Conservation (phyloP, 2,888 invertebrate species). For the Cataglyphis rosenhaueri region DNA sequence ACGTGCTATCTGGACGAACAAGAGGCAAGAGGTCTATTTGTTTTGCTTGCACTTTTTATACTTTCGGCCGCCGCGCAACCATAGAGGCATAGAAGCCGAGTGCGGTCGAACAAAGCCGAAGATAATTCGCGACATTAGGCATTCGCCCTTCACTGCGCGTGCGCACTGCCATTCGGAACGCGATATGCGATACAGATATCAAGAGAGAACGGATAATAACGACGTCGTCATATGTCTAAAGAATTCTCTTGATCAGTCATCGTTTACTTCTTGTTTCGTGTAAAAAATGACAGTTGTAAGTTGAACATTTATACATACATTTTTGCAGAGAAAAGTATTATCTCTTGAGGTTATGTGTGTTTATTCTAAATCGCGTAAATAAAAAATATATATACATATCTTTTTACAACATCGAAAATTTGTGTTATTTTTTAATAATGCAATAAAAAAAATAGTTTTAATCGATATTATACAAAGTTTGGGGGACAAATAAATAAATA, state of each 20-base stretch:
- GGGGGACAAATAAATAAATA: not conserved
- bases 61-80: too few species aligned
- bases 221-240: not conserved
- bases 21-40: too few species aligned
- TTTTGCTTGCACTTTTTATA: too few species aligned
- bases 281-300: conserved; percentile 39
- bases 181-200: not conserved
- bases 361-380: not conserved
- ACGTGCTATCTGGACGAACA: too few species aligned
- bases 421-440: not conserved
- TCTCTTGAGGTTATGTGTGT: not conserved
- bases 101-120: too few species aligned
- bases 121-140: too few species aligned
- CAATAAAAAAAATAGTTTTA: not conserved
- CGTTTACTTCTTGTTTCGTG: not conserved
- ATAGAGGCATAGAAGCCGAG: too few species aligned
- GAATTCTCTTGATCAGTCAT: not conserved
- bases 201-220: not conserved
- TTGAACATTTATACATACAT: not conserved
- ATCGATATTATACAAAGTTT: not conserved
- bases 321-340: not conserved
- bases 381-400: not conserved
- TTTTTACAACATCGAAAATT: not conserved
- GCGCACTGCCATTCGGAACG: too few species aligned
- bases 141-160: too few species aligned